Conservation (phyloP, 1,140 invertebrate genomes). For the Bursaphelenchus mucronatus region DNA sequence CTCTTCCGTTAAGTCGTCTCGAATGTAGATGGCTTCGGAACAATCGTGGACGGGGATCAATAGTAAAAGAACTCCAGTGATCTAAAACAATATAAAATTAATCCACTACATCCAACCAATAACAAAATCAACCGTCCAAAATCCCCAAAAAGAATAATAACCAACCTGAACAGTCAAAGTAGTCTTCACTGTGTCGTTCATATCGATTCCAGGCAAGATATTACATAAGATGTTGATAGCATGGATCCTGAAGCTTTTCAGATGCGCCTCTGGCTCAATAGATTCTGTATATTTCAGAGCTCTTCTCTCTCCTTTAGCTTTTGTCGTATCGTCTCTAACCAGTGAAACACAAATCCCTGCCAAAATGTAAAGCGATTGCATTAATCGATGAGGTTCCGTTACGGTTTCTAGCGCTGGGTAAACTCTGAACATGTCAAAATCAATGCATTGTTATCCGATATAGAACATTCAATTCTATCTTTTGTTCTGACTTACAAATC, state of each 20-base stretch:
- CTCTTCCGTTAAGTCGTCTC: slow-evolving; percentile 72
- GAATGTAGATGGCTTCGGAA: slow-evolving; percentile 69
- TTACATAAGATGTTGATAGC: slow-evolving; percentile 75
- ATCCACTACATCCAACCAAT: background rate
- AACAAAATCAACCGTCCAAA: no score
- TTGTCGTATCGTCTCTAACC: slow-evolving; percentile 63
- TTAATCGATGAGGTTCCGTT: slow-evolving; percentile 75
- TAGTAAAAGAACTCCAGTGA: slow-evolving; percentile 73
- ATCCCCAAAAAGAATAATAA: background rate
- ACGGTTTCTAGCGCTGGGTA: slow-evolving; percentile 75
- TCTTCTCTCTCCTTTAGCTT: slow-evolving; percentile 24
- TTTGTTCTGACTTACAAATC: slow-evolving; percentile 67
- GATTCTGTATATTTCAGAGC: slow-evolving; percentile 29
- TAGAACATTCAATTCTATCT: slow-evolving; percentile 36
- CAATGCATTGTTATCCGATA: background rate
- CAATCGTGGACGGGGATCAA: slow-evolving; percentile 79
- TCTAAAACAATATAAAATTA: slow-evolving; percentile 67
- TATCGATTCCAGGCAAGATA: slow-evolving; percentile 79
- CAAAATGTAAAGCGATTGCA: slow-evolving; percentile 52
- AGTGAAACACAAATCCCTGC: slow-evolving; percentile 39
- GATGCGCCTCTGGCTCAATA: slow-evolving; percentile 19
- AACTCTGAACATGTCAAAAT: slow-evolving; percentile 63
- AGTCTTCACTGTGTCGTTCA: slow-evolving; percentile 81
- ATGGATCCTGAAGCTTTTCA: slow-evolving; percentile 66
- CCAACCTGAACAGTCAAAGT: slow-evolving; percentile 64